These are phyloP conservation scores for Pyxicephalus adspersus DNA, from an alignment of 2,113 vertebrate species.

Conservation along the genomic window DNA sequence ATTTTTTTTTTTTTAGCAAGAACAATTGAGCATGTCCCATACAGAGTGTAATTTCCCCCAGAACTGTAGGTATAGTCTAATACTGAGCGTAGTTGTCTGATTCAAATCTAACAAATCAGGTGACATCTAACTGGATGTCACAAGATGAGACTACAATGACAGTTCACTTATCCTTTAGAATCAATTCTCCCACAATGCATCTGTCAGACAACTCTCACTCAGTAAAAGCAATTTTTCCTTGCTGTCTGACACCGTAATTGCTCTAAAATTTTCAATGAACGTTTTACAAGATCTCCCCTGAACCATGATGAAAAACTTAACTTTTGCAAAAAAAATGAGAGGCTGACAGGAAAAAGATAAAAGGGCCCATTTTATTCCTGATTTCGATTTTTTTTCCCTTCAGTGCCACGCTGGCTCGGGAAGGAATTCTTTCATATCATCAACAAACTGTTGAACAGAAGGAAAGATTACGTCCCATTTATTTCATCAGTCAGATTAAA, in stretches of 20 bases:
- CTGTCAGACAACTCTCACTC: conserved; percentile 93
- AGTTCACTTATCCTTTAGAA: conserved; percentile 97
- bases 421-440: conserved; percentile 83
- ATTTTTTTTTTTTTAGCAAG: conserved; percentile 81
- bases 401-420: conserved; percentile 77
- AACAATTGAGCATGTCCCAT: conserved; percentile 76
- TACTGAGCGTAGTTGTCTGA: conserved; percentile 84
- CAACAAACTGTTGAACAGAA: conserved; percentile 83
- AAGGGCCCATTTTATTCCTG: conserved; percentile 67
- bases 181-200: conserved; percentile 98
- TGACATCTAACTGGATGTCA: conserved; percentile 92
- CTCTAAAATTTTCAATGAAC: conserved; percentile 90
- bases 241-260: conserved; percentile 97
- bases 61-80: conserved; percentile 79
- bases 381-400: conserved; percentile 71
- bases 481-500: conserved; percentile 89
- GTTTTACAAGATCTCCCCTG: conserved; percentile 89
- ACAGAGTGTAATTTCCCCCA: conserved; percentile 79
- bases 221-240: conserved; percentile 92
- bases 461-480: conserved; percentile 84
- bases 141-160: conserved; percentile 95
- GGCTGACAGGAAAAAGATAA: conserved; percentile 83
- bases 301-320: conserved; percentile 90
- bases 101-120: conserved; percentile 94
- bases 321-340: conserved; percentile 83